Percentiles rank a stretch among this genome's conserved stretches.
These are phyloP conservation scores for Flexamia atlantica DNA, from an alignment of 2,888 invertebrate genomes.

Conservation along the genomic window DNA sequence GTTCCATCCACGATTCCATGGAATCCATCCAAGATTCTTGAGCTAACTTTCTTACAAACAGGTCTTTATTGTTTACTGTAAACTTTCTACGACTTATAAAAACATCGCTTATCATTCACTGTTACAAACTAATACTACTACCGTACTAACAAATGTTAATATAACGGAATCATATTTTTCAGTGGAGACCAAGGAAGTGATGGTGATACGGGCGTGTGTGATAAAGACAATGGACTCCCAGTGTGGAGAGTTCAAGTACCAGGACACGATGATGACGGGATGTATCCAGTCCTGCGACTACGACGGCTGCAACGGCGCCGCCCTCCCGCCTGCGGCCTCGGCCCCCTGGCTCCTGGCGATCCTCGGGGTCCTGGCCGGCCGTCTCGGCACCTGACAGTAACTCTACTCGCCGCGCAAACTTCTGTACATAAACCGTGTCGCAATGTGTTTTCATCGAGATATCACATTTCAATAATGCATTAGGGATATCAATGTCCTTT, in stretches of 20 bases:
- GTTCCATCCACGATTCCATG: no score
- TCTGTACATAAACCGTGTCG: constrained; percentile 11
- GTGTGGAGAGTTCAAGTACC: constrained; percentile 76
- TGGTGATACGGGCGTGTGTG: constrained; percentile 76
- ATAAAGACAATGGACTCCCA: constrained; percentile 76
- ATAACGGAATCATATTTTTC: constrained; percentile 42
- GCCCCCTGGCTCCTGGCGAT: neutral
- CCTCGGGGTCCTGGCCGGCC: neutral
- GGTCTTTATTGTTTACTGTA: no score
- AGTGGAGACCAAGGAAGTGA: constrained; percentile 69
- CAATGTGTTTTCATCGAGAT: constrained; percentile 12
- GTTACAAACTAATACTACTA: no score
- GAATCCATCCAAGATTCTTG: no score
- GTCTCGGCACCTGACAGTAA: constrained; percentile 26
- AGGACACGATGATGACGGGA: constrained; percentile 75
- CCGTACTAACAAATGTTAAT: neutral
- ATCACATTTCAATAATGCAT: neutral
- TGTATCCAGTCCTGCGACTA: constrained; percentile 77
- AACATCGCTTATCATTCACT: no score
- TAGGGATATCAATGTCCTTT: neutral
- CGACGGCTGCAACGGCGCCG: constrained; percentile 76
- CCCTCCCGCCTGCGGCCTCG: neutral
- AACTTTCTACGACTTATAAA: no score
- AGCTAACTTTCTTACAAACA: no score
- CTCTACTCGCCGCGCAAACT: neutral